These are phyloP conservation scores for Onychostoma macrolepis DNA, from an alignment of 2,113 vertebrate species.

Conservation along the genomic window DNA sequence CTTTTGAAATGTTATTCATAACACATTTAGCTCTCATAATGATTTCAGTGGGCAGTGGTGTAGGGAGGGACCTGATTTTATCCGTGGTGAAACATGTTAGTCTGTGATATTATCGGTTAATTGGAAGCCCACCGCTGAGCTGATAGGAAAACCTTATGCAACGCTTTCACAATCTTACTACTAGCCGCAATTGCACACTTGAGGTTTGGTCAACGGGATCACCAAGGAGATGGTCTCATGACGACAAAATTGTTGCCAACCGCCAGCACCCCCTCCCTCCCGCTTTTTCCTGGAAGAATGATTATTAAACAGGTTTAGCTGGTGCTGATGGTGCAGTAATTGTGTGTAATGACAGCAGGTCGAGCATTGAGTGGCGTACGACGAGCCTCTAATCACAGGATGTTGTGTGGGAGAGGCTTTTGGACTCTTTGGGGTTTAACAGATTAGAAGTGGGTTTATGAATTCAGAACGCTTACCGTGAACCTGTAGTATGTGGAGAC, in stretches of 20 bases:
- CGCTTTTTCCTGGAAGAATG: conserved; percentile 70
- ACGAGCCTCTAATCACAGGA: conserved; percentile 53
- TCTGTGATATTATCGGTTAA: conserved; percentile 13
- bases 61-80: background rate
- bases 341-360: conserved; percentile 70
- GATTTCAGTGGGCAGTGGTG: background rate
- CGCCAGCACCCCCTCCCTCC: conserved; percentile 45
- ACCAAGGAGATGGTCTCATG: conserved; percentile 66
- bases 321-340: conserved; percentile 70
- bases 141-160: conserved; percentile 12
- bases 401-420: conserved; percentile 46
- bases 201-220: conserved; percentile 57
- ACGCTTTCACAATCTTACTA: conserved; percentile 14
- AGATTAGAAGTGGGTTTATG: conserved; percentile 46
- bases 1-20: background rate
- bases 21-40: background rate
- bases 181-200: conserved; percentile 26
- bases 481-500: background rate
- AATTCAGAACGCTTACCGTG: conserved; percentile 37
- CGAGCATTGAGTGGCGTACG: conserved; percentile 64
- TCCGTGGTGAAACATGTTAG: background rate
- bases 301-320: conserved; percentile 70
- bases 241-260: conserved; percentile 61
- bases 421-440: conserved; percentile 38
- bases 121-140: conserved; percentile 7